Base-by-base conservation (phyloP, 35 echinoderm and acorn worm species). In the Diadema setosum region DNA sequence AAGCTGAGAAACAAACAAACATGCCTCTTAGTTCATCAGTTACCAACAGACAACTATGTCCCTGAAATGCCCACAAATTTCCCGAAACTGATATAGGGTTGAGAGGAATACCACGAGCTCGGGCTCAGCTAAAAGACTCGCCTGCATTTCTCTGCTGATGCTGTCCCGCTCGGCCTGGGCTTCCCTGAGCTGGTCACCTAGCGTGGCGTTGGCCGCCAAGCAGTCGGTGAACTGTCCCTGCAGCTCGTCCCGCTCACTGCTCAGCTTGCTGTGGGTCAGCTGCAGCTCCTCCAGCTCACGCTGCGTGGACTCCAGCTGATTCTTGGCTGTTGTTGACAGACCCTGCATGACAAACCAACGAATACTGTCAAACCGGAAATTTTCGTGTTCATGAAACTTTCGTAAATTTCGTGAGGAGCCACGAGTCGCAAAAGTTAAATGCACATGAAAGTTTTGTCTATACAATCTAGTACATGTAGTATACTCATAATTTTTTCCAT, bases 131-230 rank as follows among this genome's bases (percentile, higher is more conserved):
- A n/a, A n/a, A n/a, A n/a, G n/a, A 4, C 50, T 67, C 45, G 92
- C 96, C 24, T 87, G 83, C 64, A 99, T 45, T 67, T 99, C 96
- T 40, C 89, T 87, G 34, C 90, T 89, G 0, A 94, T 81, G 37
- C 88, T 99, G 61, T 99, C 90, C 65, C 92, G 94, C 36, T 99
- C 96, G 39, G 91, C 89, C 69, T 92, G 92, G 41, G 90, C 67
- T 52, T 88, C 89, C 43, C 86, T 58, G 30, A 99, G 49, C 65
- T 94, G 69, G 45, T 94, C 92, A 55, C 81, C 88, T 42, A 95
- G 43, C 45, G 80, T 84, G 43, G 85, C 63, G 64, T 91, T 99
- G 75, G 96, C 85, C 15, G 46, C 34, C 3, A 99, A 37, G 36
- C 89, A 85, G 41, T 99, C 96, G 24, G 65, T 90, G 5, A 95